phyloP scores from a whole-genome alignment of 1,140 invertebrate genomes.

The Galleria mellonella region DNA sequence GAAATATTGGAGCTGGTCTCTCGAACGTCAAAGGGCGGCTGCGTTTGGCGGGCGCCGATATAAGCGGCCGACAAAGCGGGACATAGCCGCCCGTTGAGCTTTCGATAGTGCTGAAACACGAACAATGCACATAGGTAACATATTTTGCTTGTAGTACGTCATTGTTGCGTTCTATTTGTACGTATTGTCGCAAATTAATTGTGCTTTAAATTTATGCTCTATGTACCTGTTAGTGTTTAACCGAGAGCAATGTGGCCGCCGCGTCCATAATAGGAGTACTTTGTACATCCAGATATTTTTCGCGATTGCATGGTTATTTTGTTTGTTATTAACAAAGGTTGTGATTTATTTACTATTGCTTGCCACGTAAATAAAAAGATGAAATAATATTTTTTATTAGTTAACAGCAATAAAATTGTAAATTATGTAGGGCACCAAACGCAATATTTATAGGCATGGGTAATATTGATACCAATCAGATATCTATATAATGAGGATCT shows the following conservation, averaged over 20 bases:
- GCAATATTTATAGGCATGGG: too few relatives aligned
- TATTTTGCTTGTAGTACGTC: constrained; percentile 52
- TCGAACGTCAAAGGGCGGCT: constrained; percentile 35
- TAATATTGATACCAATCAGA: too few relatives aligned
- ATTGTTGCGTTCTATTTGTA: constrained; percentile 44
- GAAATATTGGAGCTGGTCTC: constrained; percentile 54
- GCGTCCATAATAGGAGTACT: too few relatives aligned
- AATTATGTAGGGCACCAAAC: too few relatives aligned
- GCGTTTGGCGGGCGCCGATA: constrained; percentile 23
- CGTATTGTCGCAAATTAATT: constrained; percentile 42
- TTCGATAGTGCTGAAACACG: constrained; percentile 58
- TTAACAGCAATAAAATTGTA: too few relatives aligned
- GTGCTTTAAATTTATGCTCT: constrained; percentile 28
- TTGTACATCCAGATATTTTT: neutral
- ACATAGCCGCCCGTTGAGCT: constrained; percentile 38
- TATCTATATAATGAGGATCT: too few relatives aligned
- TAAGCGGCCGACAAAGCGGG: constrained; percentile 40
- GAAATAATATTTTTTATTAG: too few relatives aligned
- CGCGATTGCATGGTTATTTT: neutral
- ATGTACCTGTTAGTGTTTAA: constrained; percentile 25
- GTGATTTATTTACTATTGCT: too few relatives aligned
- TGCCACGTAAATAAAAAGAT: too few relatives aligned
- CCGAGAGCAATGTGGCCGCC: neutral
- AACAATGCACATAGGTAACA: constrained; percentile 51
- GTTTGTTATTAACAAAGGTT: too few relatives aligned